Evolutionary conservation across 2,113 vertebrate genomes (phyloP), one percentile per base, ranked within the genome.

Genomic region (Procapra przewalskii): DNA sequence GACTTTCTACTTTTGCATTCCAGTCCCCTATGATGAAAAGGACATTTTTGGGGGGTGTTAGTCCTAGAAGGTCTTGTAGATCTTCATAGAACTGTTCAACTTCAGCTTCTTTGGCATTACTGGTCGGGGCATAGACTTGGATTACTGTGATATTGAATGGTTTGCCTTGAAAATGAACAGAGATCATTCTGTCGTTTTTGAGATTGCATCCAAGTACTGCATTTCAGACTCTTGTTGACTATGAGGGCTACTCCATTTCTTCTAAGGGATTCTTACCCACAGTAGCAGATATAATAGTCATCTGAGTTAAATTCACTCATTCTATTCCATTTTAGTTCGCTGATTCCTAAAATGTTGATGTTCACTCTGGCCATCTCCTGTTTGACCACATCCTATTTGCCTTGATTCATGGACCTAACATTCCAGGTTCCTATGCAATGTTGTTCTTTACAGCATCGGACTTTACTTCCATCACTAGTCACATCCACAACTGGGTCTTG

Each of bases 211-310:
- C 62, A 67, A 67, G 62, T n/a, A 67, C 62, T n/a, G 16, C 33
- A 19, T 67, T 67, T 67, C 0, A 0, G 62, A n/a, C 7, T n/a
- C 16, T n/a, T n/a, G 7, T n/a, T 10, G 62, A 67, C 33, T n/a
- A 67, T n/a, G 16, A 67, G 4, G 8, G 8, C 64, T 67, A 67
- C 33, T 36, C 33, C 64, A 36, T 67, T 67, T 67, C 64, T 67
- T 67, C 17, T 67, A 67, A 67, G 16, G 33, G 64, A 19, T 67
- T 67, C 64, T 67, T 67, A 36, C 16, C 64, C 33, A 67, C 33
- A 19, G 16, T 10, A 21, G 64, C 17, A 67, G 64, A 36, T 67
- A 67, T 67, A 67, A 67, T 67, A 17, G 33, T 67, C 8, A 67
- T 36, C 33, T 67, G 33, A 67, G 17, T n/a, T n/a, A 67, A 67